phyloP scores from a whole-genome alignment of 2,797 vertebrate species.

The Malacoraja senta region DNA sequence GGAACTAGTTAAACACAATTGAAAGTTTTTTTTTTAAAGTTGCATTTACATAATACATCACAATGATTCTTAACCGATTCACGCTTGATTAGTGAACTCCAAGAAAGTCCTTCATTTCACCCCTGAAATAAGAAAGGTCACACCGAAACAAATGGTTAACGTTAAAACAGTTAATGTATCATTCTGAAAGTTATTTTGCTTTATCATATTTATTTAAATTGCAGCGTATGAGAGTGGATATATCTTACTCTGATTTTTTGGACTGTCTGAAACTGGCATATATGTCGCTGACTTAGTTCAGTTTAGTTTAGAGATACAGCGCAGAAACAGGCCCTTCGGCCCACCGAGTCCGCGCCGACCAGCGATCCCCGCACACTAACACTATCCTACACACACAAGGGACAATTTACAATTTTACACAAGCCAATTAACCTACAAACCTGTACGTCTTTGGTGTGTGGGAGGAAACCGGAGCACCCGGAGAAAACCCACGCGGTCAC shows the following conservation, averaged over 20 bases:
- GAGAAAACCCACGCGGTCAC: no score
- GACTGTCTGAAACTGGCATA: not conserved
- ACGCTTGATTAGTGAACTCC: conserved; percentile 7
- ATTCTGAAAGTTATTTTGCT: not conserved
- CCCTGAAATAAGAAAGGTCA: conserved; percentile 22
- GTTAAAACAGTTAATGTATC: not conserved
- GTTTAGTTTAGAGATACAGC: no score
- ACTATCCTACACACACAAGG: no score
- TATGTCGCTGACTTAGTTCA: not conserved
- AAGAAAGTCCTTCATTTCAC: conserved; percentile 1
- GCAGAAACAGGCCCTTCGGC: no score
- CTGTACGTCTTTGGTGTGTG: no score
- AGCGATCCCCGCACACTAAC: no score
- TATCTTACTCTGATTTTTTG: not conserved
- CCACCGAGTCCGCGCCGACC: no score
- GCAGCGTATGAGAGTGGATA: no score
- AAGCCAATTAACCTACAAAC: no score
- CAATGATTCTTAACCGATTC: not conserved
- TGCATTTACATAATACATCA: conserved; percentile 29
- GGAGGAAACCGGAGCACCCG: no score
- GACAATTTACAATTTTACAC: no score
- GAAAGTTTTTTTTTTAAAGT: conserved; percentile 34
- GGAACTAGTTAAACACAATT: conserved; percentile 36
- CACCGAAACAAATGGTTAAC: not conserved
- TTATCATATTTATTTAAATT: not conserved